Percentiles rank a stretch among this genome's conserved stretches.
Conservation (phyloP, 2,888 invertebrate genomes). For the Mantis religiosa region DNA sequence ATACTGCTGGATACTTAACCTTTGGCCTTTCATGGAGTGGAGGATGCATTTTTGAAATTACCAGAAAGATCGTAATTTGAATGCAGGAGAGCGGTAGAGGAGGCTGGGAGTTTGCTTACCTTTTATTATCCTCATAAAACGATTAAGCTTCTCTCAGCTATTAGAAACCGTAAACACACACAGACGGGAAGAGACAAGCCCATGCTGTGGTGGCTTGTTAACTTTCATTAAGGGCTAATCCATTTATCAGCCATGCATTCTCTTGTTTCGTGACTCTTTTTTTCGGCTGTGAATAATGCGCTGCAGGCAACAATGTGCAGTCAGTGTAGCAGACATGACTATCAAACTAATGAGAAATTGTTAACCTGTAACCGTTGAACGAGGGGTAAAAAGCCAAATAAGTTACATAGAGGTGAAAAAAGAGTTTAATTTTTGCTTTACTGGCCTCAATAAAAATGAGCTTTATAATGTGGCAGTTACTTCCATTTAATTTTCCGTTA, state of each 20-base stretch:
- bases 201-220: neutral
- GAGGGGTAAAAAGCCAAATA: neutral
- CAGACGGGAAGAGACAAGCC: neutral
- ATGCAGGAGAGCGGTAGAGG: too few relatives aligned
- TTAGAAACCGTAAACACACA: neutral
- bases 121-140: neutral
- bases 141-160: neutral
- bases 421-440: neutral
- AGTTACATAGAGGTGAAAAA: neutral
- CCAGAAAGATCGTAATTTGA: too few relatives aligned
- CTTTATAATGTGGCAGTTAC: too few relatives aligned
- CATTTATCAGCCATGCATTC: neutral
- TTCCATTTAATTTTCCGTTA: too few relatives aligned
- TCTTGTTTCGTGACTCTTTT: neutral
- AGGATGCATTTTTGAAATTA: too few relatives aligned
- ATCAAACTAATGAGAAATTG: neutral
- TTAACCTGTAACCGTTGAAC: neutral
- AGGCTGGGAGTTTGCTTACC: neutral
- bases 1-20: too few relatives aligned
- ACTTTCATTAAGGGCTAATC: neutral
- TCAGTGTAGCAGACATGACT: neutral
- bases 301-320: neutral
- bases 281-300: neutral
- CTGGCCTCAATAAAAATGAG: too few relatives aligned
- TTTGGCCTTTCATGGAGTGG: too few relatives aligned